Evolutionary conservation across 1,140 invertebrate genomes (phyloP), one percentile per base, ranked within the genome.

Genomic region (Meloidogyne chitwoodi): DNA sequence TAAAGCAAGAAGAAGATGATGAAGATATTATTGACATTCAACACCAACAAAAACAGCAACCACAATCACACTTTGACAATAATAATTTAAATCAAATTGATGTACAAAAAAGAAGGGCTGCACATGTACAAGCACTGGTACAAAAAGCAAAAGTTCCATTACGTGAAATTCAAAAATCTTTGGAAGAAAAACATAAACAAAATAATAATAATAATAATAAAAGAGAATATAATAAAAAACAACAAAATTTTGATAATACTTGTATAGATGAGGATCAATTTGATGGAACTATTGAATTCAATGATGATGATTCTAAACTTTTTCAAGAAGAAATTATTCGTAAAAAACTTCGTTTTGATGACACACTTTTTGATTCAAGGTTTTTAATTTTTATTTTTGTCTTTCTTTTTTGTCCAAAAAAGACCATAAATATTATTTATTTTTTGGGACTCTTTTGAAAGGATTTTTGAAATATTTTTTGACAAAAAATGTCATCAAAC

Each of bases 1-100:
- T n/a, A n/a, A n/a, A n/a, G n/a, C n/a, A 87, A 11, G 83, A 86
- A 62, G 83, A 87, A 16, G 79, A 79, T 29, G 80, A 83, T 41
- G 22, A 61, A 0, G 44, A 48, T 12, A 19, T 19, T 22, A 56
- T 56, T 22, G 48, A 8, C 1, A 14, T 56, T n/a, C 1, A 41
- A 2, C 38, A 41, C 2, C 38, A 48, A 74, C 67, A 34, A 24
- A 6, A 22, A 22, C n/a, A n/a, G n/a, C n/a, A n/a, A n/a, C n/a
- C n/a, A n/a, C n/a, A n/a, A n/a, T n/a, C n/a, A n/a, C n/a, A n/a
- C n/a, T n/a, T n/a, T 16, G 26, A 27, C 3, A 22, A 22, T 2
- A 24, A 19, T 16, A 12, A 29, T 16, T 38, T 41, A n/a, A 8
- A 10, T 4, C 29, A 74, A 16, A 24, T 48, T 6, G 38, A n/a